Evolutionary conservation across 2,797 vertebrate species (phyloP), one percentile per base, ranked within the genome.

Genomic region (Poeciliopsis presidionis): DNA sequence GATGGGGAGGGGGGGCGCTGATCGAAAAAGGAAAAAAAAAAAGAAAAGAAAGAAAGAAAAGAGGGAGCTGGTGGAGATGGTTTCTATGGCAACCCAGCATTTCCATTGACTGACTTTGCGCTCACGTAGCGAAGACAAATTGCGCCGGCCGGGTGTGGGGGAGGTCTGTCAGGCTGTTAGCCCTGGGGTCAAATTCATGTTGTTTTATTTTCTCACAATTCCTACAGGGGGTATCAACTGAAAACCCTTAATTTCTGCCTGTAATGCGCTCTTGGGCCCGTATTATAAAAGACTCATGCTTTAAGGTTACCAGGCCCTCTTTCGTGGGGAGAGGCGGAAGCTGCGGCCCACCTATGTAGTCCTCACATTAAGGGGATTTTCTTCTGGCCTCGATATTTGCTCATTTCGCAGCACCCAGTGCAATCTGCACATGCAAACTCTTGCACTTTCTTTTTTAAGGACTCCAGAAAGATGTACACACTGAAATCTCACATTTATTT

Each of bases 41-140:
- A 33, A 33, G 30, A 30, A 33, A 33, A 33, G 80, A 76, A 75
- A 92, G 88, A 76, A 92, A 28, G 78, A 77, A 77, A 92, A 88
- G 89, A 87, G 14, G 69, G 90, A 89, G 85, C 94, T 94, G 92
- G 92, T 86, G 79, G 81, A 92, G 93, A 93, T 90, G 90, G 95
- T 96, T 95, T 93, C 95, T 94, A 95, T 95, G 93, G 95, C 86
- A 96, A 96, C 95, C 89, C 88, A 91, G 84, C 91, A 91, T 95
- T 96, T 95, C 95, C 94, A 96, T 95, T 95, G 94, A 96, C 94
- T 95, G 94, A 93, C 91, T 95, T 93, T 91, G 92, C 92, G 89
- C 94, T 94, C 94, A 95, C 93, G 94, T 96, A 94, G 94, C 87
- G 93, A 94, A 96, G 95, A 96, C 94, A 95, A 96, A 95, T 95